Evolutionary conservation across 2,113 vertebrate species (phyloP).

Genomic region (Pantherophis guttatus): DNA sequence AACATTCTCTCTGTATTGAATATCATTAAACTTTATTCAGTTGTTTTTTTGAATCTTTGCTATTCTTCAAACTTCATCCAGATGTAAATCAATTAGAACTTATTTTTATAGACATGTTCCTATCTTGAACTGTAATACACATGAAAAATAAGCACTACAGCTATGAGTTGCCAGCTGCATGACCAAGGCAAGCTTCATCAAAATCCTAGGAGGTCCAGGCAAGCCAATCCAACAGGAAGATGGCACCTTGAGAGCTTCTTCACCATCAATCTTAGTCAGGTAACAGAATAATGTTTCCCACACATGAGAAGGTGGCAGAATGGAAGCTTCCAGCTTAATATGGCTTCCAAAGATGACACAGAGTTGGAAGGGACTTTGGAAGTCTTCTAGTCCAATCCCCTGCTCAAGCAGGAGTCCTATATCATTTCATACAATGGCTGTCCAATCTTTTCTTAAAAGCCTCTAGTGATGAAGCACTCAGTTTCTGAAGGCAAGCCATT

Average conservation of each 20-base stretch:
- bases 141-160: background rate
- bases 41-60: background rate
- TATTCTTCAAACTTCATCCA: background rate
- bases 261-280: background rate
- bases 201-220: background rate
- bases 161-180: background rate
- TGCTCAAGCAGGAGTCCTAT: too few species aligned
- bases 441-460: too few species aligned
- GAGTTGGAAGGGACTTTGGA: too few species aligned
- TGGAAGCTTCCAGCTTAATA: too few species aligned
- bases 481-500: too few species aligned
- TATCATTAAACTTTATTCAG: background rate
- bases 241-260: background rate
- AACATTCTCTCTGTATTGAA: background rate
- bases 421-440: too few species aligned
- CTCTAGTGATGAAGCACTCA: too few species aligned
- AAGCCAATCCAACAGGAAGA: background rate
- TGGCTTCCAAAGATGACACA: too few species aligned
- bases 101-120: background rate
- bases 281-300: too few species aligned
- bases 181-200: background rate
- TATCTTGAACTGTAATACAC: background rate
- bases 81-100: background rate
- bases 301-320: too few species aligned
- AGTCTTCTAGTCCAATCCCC: too few species aligned